phyloP scores from a whole-genome alignment of 2,113 vertebrate species.

The Onychostoma macrolepis region DNA sequence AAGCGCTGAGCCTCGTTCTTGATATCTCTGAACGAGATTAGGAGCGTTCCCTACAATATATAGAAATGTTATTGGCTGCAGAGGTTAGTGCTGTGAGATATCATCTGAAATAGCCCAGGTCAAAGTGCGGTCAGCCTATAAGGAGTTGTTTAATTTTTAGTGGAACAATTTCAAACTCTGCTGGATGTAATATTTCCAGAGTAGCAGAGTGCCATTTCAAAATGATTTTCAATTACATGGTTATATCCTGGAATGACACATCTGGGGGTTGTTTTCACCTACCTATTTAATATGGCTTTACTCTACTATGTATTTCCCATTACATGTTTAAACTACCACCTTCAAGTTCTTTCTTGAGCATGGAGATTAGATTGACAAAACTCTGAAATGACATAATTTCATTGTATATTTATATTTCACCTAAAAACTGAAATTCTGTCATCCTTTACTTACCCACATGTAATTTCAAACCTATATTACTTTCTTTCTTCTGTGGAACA shows the following conservation, averaged over 20 bases:
- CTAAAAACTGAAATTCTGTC: not conserved
- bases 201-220: slow-evolving; percentile 17
- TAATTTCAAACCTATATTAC: not conserved
- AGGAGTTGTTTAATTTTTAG: slow-evolving; percentile 35
- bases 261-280: slow-evolving; percentile 22
- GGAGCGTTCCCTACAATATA: slow-evolving; percentile 8
- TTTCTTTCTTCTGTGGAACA: not conserved
- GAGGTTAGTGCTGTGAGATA: slow-evolving; percentile 25
- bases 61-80: slow-evolving; percentile 38
- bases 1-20: slow-evolving; percentile 15
- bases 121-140: slow-evolving; percentile 30
- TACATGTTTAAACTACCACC: not conserved
- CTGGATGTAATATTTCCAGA: slow-evolving; percentile 7
- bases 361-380: not conserved
- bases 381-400: not conserved
- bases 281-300: slow-evolving; percentile 25
- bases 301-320: not conserved
- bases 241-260: not conserved
- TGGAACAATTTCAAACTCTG: slow-evolving; percentile 23
- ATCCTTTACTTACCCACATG: not conserved
- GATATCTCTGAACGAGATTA: slow-evolving; percentile 36
- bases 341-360: not conserved
- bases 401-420: not conserved
- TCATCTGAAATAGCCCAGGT: slow-evolving; percentile 35
- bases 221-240: slow-evolving; percentile 32